Evolutionary conservation across 2,113 vertebrate species (phyloP), one percentile per base, ranked within the genome.

Genomic region (Dasyurus viverrinus): DNA sequence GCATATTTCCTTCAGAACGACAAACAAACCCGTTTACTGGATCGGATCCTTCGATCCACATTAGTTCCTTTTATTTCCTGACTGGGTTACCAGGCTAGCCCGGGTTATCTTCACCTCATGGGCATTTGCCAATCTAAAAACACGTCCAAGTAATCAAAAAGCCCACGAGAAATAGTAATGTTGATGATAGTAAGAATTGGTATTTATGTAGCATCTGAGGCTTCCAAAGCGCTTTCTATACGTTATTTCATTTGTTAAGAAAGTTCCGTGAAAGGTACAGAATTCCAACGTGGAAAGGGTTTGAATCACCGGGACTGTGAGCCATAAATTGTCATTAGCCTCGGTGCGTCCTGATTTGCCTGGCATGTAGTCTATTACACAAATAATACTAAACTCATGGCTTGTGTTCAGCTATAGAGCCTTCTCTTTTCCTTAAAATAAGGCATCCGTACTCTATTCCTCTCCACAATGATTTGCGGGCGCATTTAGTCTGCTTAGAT

Each of bases 1-100:
- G 93, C 92, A 89, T 95, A 94, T 98, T 97, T 95, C 97, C 98
- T 98, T 95, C 95, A 93, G 95, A 93, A 93, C 94, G 94, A 95
- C 94, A 91, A 90, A 94, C 54, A 96, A 96, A 2, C 91, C 42
- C 27, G 54, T 96, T 96, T 96, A 97, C 94, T 91, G 93, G 97
- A 97, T 94, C 96, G 54, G 93, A 95, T 96, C 96, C 94, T 95
- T 92, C 92, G 97, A 55, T 11, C 36, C 57, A 97, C 53, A 92
- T 96, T 91, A 98, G 95, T 91, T 96, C 92, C 94, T 94, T 95
- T 89, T 27, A 94, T 93, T 93, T 93, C 52, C 76, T 96, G 92
- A 76, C 54, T 3, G 89, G 90, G 76, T 7, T 2, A 52, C 50
- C 91, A 94, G 16, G 53, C 25, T 91, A 46, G 3, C 2, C 23